phyloP scores from a whole-genome alignment of 2,113 vertebrate genomes.

The Eretmochelys imbricata region DNA sequence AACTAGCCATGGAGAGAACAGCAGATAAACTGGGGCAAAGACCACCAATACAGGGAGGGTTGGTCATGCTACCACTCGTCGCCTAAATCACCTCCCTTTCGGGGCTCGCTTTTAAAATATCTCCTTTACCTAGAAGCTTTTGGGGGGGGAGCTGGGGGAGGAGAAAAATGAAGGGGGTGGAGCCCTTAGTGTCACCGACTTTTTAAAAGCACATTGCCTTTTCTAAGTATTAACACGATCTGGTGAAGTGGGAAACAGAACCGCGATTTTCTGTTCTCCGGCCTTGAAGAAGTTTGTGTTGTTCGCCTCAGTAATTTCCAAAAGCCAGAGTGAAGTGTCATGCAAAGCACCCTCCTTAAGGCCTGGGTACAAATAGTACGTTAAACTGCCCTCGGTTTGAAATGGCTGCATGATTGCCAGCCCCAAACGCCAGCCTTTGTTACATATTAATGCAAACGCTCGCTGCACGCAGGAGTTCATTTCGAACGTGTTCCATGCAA shows the following conservation, averaged over 20 bases:
- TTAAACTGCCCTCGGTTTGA: background rate
- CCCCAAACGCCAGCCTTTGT: background rate
- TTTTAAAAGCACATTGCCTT: background rate
- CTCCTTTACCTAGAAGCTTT: background rate
- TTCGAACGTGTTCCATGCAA: background rate
- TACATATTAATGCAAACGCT: background rate
- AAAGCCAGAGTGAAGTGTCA: background rate
- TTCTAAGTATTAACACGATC: background rate
- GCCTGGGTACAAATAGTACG: background rate
- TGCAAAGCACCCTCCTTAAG: background rate
- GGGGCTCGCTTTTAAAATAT: background rate
- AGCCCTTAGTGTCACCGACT: background rate
- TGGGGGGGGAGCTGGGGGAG: background rate
- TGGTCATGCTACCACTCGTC: background rate
- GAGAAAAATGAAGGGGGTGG: background rate
- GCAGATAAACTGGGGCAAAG: background rate
- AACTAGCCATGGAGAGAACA: slow-evolving; percentile 8
- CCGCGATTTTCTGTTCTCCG: background rate
- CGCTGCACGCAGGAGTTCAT: too few relatives aligned
- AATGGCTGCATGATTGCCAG: background rate
- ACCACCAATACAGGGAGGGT: background rate
- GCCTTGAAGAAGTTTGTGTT: background rate
- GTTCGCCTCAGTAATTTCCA: background rate
- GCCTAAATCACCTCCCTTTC: background rate
- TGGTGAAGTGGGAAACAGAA: background rate